Conservation (phyloP, 1,140 invertebrate genomes). For the Lasioglossum albipes region DNA sequence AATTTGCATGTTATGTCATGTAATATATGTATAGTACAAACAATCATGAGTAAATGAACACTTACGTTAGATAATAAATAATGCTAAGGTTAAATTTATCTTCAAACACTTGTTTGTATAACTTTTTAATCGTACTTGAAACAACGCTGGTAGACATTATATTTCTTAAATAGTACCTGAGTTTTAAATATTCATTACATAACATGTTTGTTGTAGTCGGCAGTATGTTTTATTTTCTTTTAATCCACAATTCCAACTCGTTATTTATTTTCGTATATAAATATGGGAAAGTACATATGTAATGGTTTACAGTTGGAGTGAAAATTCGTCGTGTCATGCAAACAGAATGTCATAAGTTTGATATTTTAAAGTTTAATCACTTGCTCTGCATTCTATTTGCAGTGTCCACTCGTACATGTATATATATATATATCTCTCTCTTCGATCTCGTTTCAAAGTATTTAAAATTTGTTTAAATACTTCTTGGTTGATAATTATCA, state of each 20-base stretch:
- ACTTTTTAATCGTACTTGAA: not conserved
- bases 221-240: constrained; percentile 76
- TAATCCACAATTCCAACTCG: constrained; percentile 54
- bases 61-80: not conserved
- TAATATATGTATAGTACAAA: not conserved
- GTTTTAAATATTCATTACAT: constrained; percentile 54
- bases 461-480: not conserved
- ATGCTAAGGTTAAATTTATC: not conserved
- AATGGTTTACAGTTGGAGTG: not conserved
- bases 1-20: not conserved
- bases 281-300: constrained; percentile 17
- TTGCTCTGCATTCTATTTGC: not conserved
- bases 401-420: not conserved
- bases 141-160: constrained; percentile 5
- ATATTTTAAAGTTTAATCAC: constrained; percentile 3
- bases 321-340: not conserved
- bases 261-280: constrained; percentile 14
- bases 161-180: constrained; percentile 21
- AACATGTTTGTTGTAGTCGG: constrained; percentile 59
- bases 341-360: not conserved
- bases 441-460: not conserved
- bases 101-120: not conserved
- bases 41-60: not conserved
- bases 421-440: not conserved
- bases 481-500: not conserved